Conservation (phyloP, 2,888 invertebrate genomes). For the Chelonus formosanus region DNA sequence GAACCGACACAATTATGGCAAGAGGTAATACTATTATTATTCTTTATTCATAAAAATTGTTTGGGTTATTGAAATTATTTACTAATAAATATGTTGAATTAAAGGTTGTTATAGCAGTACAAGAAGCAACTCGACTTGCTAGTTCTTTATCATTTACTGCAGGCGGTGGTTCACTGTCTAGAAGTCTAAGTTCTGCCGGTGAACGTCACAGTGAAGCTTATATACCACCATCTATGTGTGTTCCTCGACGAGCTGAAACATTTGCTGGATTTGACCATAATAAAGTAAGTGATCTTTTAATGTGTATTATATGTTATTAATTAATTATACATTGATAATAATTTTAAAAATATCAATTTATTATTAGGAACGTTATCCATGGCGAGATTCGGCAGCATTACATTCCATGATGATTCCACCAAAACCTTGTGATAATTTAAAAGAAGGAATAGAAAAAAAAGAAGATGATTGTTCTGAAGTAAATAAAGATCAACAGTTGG, state of each 20-base stretch:
- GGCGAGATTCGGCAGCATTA: slow-evolving; percentile 54
- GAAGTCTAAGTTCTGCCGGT: slow-evolving; percentile 93
- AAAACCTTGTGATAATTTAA: slow-evolving; percentile 47
- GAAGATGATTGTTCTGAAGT: slow-evolving; percentile 48
- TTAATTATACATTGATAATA: too few relatives aligned
- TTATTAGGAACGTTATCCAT: slow-evolving; percentile 55
- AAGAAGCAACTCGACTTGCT: slow-evolving; percentile 81
- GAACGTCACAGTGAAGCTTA: slow-evolving; percentile 89
- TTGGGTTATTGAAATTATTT: background rate
- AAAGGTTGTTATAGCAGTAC: slow-evolving; percentile 57
- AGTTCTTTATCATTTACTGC: slow-evolving; percentile 75
- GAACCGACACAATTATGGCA: slow-evolving; percentile 85
- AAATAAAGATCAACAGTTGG: slow-evolving; percentile 73
- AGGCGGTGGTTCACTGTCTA: slow-evolving; percentile 78
- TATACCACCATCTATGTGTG: slow-evolving; percentile 78
- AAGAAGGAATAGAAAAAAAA: slow-evolving; percentile 43
- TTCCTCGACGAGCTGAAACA: slow-evolving; percentile 91
- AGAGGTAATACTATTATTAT: slow-evolving; percentile 68
- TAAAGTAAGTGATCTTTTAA: background rate
- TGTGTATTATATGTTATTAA: too few relatives aligned
- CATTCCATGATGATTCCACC: slow-evolving; percentile 48
- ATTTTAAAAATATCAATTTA: too few relatives aligned
- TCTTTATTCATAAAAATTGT: background rate
- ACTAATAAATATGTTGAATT: background rate
- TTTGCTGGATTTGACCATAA: slow-evolving; percentile 90